Evolutionary conservation across 2,113 vertebrate species (phyloP).

Genomic region (Aythya baeri): DNA sequence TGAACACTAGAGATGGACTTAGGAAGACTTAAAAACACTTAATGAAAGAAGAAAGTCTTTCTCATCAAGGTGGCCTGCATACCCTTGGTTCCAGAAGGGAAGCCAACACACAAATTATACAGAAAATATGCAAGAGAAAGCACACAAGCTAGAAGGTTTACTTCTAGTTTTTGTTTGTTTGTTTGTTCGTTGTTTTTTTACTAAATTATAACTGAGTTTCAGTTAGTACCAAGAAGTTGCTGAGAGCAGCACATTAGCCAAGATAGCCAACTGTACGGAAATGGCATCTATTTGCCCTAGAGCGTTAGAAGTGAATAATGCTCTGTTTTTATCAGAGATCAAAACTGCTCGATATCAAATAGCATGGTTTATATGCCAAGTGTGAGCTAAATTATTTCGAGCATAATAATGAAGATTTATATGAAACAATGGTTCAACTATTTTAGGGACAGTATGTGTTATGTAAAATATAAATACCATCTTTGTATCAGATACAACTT

Average conservation of each 20-base stretch:
- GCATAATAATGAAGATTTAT: background rate
- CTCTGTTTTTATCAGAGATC: background rate
- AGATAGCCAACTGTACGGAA: background rate
- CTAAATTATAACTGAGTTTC: background rate
- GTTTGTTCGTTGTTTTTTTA: background rate
- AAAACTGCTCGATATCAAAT: background rate
- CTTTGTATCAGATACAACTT: slow-evolving; percentile 3
- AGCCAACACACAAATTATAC: rapidly evolving
- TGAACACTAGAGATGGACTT: background rate
- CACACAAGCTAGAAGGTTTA: background rate
- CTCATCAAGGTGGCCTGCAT: background rate
- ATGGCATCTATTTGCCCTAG: background rate
- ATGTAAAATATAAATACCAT: slow-evolving; percentile 8
- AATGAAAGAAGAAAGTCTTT: background rate
- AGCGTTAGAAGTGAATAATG: background rate
- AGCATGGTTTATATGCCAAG: background rate
- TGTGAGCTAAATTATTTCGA: background rate
- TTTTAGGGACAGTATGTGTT: background rate
- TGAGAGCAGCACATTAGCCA: background rate
- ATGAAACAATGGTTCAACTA: background rate
- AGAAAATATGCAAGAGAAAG: background rate
- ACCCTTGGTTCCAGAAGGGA: background rate
- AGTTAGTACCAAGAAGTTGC: background rate
- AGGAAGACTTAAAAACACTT: background rate
- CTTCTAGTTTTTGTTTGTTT: background rate